Evolutionary conservation across 2,797 vertebrate genomes (phyloP), one percentile per base, ranked within the genome.

Genomic region (Spea hammondii): DNA sequence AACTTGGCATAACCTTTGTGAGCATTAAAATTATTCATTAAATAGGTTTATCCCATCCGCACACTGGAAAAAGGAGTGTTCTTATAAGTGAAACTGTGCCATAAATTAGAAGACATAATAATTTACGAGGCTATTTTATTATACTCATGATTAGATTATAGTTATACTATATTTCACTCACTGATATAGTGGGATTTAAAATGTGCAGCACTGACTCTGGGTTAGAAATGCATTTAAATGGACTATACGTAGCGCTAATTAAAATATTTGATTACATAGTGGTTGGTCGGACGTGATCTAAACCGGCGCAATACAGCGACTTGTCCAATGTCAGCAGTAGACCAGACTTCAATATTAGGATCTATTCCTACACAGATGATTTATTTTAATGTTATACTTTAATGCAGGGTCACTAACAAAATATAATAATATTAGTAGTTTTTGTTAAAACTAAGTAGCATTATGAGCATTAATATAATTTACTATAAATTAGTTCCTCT

Each of bases 41-140:
- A 83, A 73, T 79, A 79, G 13, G 72, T 64, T 82, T 86, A 74
- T 12, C 85, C 14, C 46, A 65, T 78, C 67, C 85, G 10, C 10
- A 84, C 50, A 83, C 79, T 84, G 84, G 14, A 83, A 82, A 3
- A 54, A 75, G 85, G 81, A 0, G 55, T 46, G 83, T 84, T 11
- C 83, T 83, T 83, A 5, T 60, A 84, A 84, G 71, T 76, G 83
- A 87, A 87, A 79, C 77, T 10, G 6, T 82, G 74, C 74, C 71
- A 84, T 86, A 88, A 84, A 87, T 87, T 76, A 85, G 74, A 74
- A 65, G 54, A 73, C 6, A 83, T 78, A 84, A 86, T 85, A 80
- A 85, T 78, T 60, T 82, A 72, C 82, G 1, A 51, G 9, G 4
- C 82, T 79, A 78, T 87, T 86, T 74, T 82, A 73, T 82, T 81